A percentile compares a stretch with the other conserved stretches of the same genome.
Conservation (phyloP, 53 echinoderm and acorn worm species). For the Temnopleurus reevesii region DNA sequence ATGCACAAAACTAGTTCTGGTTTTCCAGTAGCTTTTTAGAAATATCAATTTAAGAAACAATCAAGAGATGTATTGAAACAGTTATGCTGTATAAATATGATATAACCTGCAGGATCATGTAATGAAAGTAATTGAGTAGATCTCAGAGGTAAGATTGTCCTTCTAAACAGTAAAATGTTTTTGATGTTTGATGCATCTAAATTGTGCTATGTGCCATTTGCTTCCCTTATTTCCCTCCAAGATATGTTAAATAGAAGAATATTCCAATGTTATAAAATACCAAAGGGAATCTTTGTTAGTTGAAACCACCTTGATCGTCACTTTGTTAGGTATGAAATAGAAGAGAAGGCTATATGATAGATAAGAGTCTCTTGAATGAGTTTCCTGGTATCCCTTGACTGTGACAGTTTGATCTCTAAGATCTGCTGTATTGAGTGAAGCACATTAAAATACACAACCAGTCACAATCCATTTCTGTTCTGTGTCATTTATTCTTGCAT, state of each 20-base stretch:
- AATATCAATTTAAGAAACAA: too few relatives aligned
- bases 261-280: conserved; percentile 33
- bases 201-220: not conserved
- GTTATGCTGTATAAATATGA: conserved; percentile 24
- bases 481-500: not conserved
- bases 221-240: conserved; percentile 2
- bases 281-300: conserved; percentile 4
- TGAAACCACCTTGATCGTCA: conserved; percentile 30
- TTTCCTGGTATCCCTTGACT: not conserved
- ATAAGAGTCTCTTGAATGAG: not conserved
- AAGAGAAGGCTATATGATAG: not conserved
- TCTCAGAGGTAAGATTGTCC: not conserved
- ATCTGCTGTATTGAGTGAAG: conserved; percentile 14
- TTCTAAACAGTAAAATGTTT: not conserved
- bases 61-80: too few relatives aligned
- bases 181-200: not conserved
- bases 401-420: not conserved
- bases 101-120: not conserved
- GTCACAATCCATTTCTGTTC: not conserved
- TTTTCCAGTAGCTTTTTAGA: too few relatives aligned
- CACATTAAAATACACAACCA: conserved; percentile 20
- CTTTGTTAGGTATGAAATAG: not conserved
- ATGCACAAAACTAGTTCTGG: too few relatives aligned
- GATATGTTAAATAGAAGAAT: not conserved
- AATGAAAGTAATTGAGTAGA: not conserved